Conservation (phyloP, 2,888 invertebrate genomes). For the Nineta flava region DNA sequence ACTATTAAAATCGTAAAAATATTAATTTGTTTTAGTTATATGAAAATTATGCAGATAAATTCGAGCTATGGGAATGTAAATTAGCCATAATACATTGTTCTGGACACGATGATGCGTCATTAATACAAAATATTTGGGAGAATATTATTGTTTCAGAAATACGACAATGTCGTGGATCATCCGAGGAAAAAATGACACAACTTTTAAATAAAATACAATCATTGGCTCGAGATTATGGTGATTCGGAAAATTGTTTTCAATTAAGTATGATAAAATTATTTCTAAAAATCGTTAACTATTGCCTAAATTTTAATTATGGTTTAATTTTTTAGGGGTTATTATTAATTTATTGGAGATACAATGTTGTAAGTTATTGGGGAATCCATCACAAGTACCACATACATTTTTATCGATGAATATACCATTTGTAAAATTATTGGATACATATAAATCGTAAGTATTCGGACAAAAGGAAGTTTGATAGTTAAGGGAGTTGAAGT, state of each 20-base stretch:
- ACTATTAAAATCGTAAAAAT: not conserved
- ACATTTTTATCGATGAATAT: slow-evolving; percentile 63
- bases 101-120: slow-evolving; percentile 72
- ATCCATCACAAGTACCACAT: slow-evolving; percentile 59
- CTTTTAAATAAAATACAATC: slow-evolving; percentile 61
- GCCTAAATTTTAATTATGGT: not conserved
- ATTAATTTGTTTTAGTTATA: slow-evolving; percentile 43
- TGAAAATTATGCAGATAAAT: slow-evolving; percentile 81
- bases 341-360: slow-evolving; percentile 44
- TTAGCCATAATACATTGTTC: slow-evolving; percentile 90
- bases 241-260: slow-evolving; percentile 78
- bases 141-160: slow-evolving; percentile 57
- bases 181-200: slow-evolving; percentile 44
- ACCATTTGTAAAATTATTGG: slow-evolving; percentile 57
- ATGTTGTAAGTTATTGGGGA: slow-evolving; percentile 54
- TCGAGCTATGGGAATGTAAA: slow-evolving; percentile 84
- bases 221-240: slow-evolving; percentile 61
- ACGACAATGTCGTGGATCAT: slow-evolving; percentile 29
- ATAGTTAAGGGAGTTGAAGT: not conserved
- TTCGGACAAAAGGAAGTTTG: too few species aligned
- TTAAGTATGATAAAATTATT: slow-evolving; percentile 37
- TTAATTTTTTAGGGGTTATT: slow-evolving; percentile 1
- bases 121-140: slow-evolving; percentile 85
- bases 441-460: slow-evolving; percentile 64
- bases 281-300: not conserved